A percentile compares a stretch with the other conserved stretches of the same genome.
Conservation (phyloP, 1,140 invertebrate species). For the Catajapyx aquilonaris region DNA sequence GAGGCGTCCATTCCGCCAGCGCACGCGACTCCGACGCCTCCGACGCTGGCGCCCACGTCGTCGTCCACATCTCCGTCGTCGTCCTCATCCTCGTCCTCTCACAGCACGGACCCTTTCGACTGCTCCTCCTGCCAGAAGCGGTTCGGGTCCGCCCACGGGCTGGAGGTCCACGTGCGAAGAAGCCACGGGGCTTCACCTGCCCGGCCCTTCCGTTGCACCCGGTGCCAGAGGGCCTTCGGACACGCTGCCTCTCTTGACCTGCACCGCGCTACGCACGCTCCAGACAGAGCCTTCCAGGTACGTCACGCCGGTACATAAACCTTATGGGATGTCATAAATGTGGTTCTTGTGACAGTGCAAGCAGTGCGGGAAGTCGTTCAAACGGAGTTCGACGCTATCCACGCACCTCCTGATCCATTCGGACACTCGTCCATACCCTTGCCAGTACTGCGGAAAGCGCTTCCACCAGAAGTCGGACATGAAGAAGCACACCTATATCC, state of each 20-base stretch:
- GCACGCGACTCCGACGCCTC: too few relatives aligned
- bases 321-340: constrained; percentile 72
- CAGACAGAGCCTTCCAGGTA: too few relatives aligned
- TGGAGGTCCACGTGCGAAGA: constrained; percentile 80
- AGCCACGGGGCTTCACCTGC: constrained; percentile 93
- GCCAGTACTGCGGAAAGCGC: constrained; percentile 89
- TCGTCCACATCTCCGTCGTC: too few relatives aligned
- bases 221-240: constrained; percentile 92
- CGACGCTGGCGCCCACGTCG: too few relatives aligned
- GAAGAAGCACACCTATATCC: constrained; percentile 99
- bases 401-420: constrained; percentile 97
- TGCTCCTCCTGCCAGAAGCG: constrained; percentile 96
- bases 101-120: too few relatives aligned
- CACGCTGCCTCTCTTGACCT: constrained; percentile 88
- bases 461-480: constrained; percentile 99
- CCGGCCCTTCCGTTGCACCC: constrained; percentile 79
- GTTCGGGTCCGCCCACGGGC: constrained; percentile 87
- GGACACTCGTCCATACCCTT: constrained; percentile 88
- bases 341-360: constrained; percentile 90
- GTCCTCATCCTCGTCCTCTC: too few relatives aligned
- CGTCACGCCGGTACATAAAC: constrained; percentile 12
- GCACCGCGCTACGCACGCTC: too few relatives aligned
- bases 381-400: constrained; percentile 88
- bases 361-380: constrained; percentile 95
- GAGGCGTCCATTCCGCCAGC: too few relatives aligned